phyloP scores from a whole-genome alignment of 2,888 invertebrate species.

The Spisula solida region DNA sequence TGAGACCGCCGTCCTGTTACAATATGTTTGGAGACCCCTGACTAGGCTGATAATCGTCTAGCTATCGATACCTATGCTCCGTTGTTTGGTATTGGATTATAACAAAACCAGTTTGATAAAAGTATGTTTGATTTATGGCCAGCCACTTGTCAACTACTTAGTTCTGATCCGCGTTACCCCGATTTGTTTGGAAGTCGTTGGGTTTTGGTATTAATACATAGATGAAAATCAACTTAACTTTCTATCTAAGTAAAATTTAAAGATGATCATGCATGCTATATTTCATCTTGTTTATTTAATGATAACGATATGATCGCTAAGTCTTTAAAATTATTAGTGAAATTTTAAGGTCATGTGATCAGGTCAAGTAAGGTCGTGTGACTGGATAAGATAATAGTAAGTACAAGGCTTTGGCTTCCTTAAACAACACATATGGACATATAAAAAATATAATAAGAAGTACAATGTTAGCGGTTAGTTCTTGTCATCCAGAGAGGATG shows the following conservation, averaged over 20 bases:
- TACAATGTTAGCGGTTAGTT: too few species aligned
- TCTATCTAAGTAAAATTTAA: not conserved
- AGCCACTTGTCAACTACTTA: not conserved
- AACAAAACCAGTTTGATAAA: not conserved
- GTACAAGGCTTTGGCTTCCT: too few species aligned
- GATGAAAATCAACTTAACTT: not conserved
- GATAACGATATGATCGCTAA: not conserved
- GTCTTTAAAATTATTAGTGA: not conserved
- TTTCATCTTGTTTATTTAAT: not conserved
- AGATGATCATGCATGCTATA: not conserved
- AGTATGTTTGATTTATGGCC: not conserved
- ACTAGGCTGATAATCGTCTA: not conserved
- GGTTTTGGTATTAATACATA: not conserved
- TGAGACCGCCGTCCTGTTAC: too few species aligned
- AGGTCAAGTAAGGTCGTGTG: too few species aligned
- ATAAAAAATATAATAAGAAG: too few species aligned
- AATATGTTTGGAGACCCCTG: too few species aligned
- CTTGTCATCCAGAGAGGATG: too few species aligned
- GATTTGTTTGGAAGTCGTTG: not conserved
- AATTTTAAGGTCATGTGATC: too few species aligned
- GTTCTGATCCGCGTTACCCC: not conserved
- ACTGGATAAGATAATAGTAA: too few species aligned
- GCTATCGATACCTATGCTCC: not conserved
- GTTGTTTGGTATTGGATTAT: not conserved
- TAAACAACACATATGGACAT: too few species aligned